A percentile compares a stretch with the other conserved stretches of the same genome.
These are phyloP conservation scores for Gambusia yucatana DNA, from an alignment of 2,797 vertebrate genomes.

Conservation along the genomic window DNA sequence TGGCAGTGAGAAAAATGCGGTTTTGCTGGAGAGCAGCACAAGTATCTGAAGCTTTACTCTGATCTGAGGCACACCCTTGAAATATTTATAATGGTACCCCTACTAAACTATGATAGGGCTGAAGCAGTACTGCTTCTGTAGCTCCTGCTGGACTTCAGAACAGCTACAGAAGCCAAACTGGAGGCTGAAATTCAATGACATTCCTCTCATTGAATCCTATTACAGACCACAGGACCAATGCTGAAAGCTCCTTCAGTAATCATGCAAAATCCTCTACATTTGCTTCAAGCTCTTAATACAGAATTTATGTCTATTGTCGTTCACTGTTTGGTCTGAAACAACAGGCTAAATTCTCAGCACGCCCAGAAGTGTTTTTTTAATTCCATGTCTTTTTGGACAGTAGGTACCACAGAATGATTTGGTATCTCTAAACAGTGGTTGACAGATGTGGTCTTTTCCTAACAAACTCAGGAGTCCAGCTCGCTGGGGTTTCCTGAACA, in stretches of 20 bases:
- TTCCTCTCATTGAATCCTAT: constrained; percentile 63
- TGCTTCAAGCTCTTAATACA: constrained; percentile 44
- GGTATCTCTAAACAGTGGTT: constrained; percentile 18
- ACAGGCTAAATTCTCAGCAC: constrained; percentile 37
- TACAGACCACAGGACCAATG: constrained; percentile 46
- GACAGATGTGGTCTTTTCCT: constrained; percentile 33
- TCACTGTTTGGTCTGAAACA: constrained; percentile 54
- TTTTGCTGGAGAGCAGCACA: constrained; percentile 36
- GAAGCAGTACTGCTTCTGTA: constrained; percentile 47
- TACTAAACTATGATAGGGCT: constrained; percentile 51
- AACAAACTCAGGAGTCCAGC: constrained; percentile 26
- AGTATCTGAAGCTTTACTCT: constrained; percentile 57
- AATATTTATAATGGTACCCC: constrained; percentile 71
- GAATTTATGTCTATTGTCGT: constrained; percentile 40
- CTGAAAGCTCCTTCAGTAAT: constrained; percentile 51
- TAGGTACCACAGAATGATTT: constrained; percentile 46
- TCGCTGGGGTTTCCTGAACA: constrained; percentile 51
- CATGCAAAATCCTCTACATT: constrained; percentile 41
- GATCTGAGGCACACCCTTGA: constrained; percentile 70
- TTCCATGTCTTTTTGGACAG: constrained; percentile 32
- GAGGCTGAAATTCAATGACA: constrained; percentile 49
- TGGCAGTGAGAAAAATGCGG: constrained; percentile 10
- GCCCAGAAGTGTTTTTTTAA: constrained; percentile 9
- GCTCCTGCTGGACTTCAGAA: constrained; percentile 58
- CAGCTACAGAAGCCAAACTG: constrained; percentile 21